Base-by-base conservation (phyloP, 2,113 vertebrate species). In the Dendropsophus ebraccatus region DNA sequence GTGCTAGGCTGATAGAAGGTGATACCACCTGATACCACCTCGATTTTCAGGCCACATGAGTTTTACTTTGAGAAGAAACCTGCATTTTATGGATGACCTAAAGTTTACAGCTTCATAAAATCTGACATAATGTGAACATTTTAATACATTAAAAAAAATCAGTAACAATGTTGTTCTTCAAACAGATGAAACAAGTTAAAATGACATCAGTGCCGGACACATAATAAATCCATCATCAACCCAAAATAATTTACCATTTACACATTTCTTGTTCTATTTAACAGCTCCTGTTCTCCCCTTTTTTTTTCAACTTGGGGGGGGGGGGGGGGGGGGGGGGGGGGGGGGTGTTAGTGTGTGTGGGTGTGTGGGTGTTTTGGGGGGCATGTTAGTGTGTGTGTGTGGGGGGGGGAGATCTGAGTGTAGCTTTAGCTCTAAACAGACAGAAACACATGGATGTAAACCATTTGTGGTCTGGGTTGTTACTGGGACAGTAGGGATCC, bases 161-260 rank as follows among this genome's bases (percentile, higher is more conserved):
- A 13, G 72, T 72, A 37, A 23, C 35, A 41, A 21, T 30, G 35
- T 41, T 72, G 16, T 72, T 72, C 69, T 1, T 23, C 35, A 37
- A 70, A 65, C 32, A 70, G 67, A 70, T 69, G 10, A 73, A 47
- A 16, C 72, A 74, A 73, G 23, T 9, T 45, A 45, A 45, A 73
- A 73, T 41, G 37, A 73, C 12, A 47, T 74, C 23, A 49, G 41
- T 19, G 41, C 72, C 37, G 16, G 32, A 41, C 35, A 41, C 32
- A 45, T 10, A 49, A 47, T n/a, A 47, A 25, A 49, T 74, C 70
- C 41, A 10, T 45, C 37, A 47, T 73, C 9, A 45, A 13, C 35
- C 21, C 21, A 73, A 73, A 45, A 74, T 25, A 47, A 16, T 47
- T 11, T 41, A 73, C 23, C 10, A 74, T 74, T 74, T 16, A 74